phyloP scores from a whole-genome alignment of 23 tunicate species.

The Styela plicata region DNA sequence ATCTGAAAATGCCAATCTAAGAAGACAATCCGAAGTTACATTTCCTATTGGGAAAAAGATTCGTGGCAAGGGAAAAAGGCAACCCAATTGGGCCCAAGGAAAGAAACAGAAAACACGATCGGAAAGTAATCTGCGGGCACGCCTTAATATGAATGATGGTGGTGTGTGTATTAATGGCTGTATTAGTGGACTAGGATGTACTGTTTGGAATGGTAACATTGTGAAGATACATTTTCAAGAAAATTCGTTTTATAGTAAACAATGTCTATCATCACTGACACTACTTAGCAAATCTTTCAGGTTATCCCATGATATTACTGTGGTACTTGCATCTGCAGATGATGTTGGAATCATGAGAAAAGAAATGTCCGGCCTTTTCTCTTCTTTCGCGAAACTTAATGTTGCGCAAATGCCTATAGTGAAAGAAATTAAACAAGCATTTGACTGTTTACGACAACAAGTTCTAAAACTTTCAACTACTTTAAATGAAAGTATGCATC shows the following conservation, averaged over 20 bases:
- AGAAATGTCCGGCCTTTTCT: constrained; percentile 4
- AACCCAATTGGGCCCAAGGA: background rate
- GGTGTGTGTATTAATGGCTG: background rate
- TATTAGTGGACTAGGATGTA: background rate
- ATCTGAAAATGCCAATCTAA: background rate
- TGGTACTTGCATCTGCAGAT: constrained; percentile 19
- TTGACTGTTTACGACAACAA: background rate
- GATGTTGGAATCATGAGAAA: constrained; percentile 26
- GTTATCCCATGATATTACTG: constrained; percentile 30
- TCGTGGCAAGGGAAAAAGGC: background rate
- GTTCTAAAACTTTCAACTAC: background rate
- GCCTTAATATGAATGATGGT: background rate
- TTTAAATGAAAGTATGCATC: constrained; percentile 2
- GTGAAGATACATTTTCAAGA: background rate
- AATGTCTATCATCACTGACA: background rate
- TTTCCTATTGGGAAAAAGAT: background rate
- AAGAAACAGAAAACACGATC: background rate
- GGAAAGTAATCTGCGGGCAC: constrained; percentile 1
- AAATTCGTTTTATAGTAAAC: background rate
- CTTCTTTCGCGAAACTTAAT: constrained; percentile 1
- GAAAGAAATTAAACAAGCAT: constrained; percentile 1
- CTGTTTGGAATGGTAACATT: background rate
- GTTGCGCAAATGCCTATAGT: constrained; percentile 32
- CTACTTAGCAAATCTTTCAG: background rate
- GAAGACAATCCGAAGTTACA: constrained; percentile 23